These are phyloP conservation scores for Eremophila alpestris DNA, from an alignment of 2,797 vertebrate species.

Conservation along the genomic window DNA sequence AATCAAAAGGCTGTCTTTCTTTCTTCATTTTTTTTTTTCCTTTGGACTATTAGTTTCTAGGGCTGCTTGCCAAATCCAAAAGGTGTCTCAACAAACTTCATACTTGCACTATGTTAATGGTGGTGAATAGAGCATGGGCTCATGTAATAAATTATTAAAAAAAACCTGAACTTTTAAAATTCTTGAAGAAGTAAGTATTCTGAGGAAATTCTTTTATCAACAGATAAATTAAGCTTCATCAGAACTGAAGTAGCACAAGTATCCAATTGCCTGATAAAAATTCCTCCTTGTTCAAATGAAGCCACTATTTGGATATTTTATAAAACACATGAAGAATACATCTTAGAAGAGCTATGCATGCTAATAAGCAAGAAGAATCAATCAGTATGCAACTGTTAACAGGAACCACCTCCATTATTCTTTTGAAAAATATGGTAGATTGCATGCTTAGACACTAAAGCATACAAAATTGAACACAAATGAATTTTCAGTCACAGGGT, in stretches of 20 bases:
- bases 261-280: neutral
- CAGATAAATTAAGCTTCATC: neutral
- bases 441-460: conserved; percentile 1
- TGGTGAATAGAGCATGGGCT: neutral
- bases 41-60: neutral
- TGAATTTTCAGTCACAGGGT: neutral
- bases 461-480: conserved; percentile 12
- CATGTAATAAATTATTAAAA: neutral
- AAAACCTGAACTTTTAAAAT: neutral
- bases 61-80: neutral
- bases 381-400: conserved; percentile 8
- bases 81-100: neutral
- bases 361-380: conserved; percentile 6
- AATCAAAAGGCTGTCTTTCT: neutral
- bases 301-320: conserved; percentile 17
- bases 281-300: neutral
- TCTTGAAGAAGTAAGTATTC: neutral
- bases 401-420: neutral
- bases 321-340: neutral
- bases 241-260: neutral
- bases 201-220: neutral
- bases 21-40: rapidly evolving
- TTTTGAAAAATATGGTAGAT: conserved; percentile 24
- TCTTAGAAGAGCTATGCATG: neutral
- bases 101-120: neutral